phyloP scores from a whole-genome alignment of 1,140 invertebrate genomes.

The Drosophila obscura region DNA sequence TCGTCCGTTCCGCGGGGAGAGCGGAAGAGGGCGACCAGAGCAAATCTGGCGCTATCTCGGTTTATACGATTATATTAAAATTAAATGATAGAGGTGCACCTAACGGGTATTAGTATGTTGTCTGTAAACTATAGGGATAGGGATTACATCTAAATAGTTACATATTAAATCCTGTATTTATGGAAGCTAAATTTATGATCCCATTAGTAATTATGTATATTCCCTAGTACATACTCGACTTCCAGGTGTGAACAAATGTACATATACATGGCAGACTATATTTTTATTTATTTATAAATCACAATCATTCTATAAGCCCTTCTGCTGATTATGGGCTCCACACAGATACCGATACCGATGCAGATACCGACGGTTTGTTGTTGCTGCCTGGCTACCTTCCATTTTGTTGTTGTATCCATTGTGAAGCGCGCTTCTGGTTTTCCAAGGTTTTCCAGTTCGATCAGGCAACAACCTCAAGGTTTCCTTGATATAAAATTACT shows the following conservation, averaged over 20 bases:
- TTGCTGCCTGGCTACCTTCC: constrained; percentile 4
- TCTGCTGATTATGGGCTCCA: constrained; percentile 17
- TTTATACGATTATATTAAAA: constrained; percentile 8
- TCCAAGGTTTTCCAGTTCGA: constrained; percentile 79
- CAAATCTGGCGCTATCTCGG: constrained; percentile 2
- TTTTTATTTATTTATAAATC: too few relatives aligned
- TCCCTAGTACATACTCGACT: too few relatives aligned
- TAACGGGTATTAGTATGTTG: too few relatives aligned
- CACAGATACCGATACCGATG: neutral
- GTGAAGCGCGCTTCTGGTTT: constrained; percentile 60
- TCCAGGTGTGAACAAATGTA: too few relatives aligned
- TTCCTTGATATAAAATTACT: constrained; percentile 56
- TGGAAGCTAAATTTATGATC: too few relatives aligned
- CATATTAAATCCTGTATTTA: too few relatives aligned
- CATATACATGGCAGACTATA: too few relatives aligned
- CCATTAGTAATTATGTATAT: too few relatives aligned
- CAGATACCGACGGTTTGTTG: neutral
- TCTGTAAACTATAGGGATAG: too few relatives aligned
- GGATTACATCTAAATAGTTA: too few relatives aligned
- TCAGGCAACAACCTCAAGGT: constrained; percentile 65
- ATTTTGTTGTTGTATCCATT: constrained; percentile 31
- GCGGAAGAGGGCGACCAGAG: too few relatives aligned
- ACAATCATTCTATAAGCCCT: constrained; percentile 4
- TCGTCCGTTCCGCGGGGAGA: neutral
- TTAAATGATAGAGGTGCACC: too few relatives aligned